phyloP scores from a whole-genome alignment of 2,797 vertebrate genomes.

The Tangara arthus region DNA sequence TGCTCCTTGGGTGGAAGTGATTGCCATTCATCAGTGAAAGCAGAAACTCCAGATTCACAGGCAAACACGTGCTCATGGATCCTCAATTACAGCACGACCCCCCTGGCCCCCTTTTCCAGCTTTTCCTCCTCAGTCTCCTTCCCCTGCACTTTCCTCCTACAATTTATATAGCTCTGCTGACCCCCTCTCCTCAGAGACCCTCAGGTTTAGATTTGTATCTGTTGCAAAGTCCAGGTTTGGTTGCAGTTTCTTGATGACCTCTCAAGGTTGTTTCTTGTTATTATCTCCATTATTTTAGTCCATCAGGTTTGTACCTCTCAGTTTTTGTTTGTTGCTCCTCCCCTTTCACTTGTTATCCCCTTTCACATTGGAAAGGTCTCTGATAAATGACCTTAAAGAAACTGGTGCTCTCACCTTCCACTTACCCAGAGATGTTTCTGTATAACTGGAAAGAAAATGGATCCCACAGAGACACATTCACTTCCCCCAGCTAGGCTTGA shows the following conservation, averaged over 20 bases:
- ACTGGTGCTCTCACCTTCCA: not conserved
- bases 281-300: not conserved
- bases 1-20: not conserved
- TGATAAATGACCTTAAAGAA: not conserved
- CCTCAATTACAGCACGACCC: not conserved
- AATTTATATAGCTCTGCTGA: not conserved
- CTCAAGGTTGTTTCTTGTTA: not conserved
- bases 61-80: fast-evolving
- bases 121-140: not conserved
- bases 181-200: not conserved
- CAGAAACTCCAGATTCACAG: not conserved
- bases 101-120: not conserved
- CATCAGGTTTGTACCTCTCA: not conserved
- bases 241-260: not conserved
- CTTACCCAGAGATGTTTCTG: not conserved
- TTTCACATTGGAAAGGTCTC: not conserved
- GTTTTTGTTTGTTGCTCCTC: not conserved
- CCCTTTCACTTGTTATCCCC: not conserved
- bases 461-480: not conserved
- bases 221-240: not conserved
- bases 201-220: not conserved
- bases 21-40: not conserved
- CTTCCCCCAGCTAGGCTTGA: not conserved
- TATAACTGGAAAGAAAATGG: not conserved
- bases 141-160: not conserved